Evolutionary conservation across 2,797 vertebrate genomes (phyloP).

Genomic region (Darevskia mixta): DNA sequence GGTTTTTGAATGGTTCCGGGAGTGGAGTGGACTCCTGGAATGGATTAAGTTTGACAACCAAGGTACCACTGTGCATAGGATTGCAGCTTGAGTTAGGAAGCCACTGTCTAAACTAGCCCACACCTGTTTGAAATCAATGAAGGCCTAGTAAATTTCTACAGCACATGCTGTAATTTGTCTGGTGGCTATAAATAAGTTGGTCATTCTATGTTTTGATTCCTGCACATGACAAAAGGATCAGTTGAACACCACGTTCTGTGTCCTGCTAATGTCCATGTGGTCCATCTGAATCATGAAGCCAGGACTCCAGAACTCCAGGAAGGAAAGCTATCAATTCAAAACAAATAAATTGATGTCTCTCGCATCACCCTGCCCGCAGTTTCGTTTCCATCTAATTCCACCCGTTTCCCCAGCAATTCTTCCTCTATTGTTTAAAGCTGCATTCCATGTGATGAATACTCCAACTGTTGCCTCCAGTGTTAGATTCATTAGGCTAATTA

Average conservation of each 20-base stretch:
- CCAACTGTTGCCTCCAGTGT: constrained; percentile 14
- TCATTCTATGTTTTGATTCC: background rate
- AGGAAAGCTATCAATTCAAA: background rate
- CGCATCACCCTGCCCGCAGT: background rate
- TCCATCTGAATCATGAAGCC: background rate
- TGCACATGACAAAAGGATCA: background rate
- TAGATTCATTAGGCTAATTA: constrained; percentile 56
- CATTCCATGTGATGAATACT: constrained; percentile 22
- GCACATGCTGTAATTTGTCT: too few relatives aligned
- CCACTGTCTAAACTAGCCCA: too few relatives aligned
- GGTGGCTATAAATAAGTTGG: too few relatives aligned
- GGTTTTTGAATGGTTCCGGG: too few relatives aligned
- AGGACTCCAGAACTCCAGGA: background rate
- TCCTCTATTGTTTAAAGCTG: background rate
- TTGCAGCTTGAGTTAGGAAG: too few relatives aligned
- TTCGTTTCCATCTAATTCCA: background rate
- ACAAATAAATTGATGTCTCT: too few relatives aligned
- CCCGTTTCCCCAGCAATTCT: background rate
- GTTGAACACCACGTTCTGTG: background rate
- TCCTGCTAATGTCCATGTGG: background rate
- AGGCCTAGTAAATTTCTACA: too few relatives aligned
- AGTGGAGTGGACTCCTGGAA: too few relatives aligned
- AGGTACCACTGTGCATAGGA: too few relatives aligned
- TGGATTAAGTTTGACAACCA: too few relatives aligned
- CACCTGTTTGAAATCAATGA: too few relatives aligned